Evolutionary conservation across 2,113 vertebrate species (phyloP), one percentile per base, ranked within the genome.

Genomic region (Ochotona curzoniae): DNA sequence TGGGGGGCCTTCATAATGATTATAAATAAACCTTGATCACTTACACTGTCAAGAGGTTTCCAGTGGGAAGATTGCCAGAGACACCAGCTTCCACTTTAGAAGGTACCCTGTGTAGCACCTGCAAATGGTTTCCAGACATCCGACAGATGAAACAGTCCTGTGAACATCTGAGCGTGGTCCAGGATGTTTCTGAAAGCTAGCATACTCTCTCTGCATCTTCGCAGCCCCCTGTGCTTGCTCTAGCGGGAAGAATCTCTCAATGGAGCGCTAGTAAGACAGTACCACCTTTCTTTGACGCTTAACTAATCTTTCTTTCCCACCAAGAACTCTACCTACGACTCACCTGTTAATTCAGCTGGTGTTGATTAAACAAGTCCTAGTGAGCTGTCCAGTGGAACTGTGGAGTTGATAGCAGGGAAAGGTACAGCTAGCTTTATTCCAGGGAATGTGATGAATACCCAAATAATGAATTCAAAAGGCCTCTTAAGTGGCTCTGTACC

Each of bases 121-220:
- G 67, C 61, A 95, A 90, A 32, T 73, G 67, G 32, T 60, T 87
- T 69, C 44, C 38, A 12, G 63, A 78, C 61, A 61, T 87, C 38
- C 69, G 18, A 2, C 32, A 23, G 81, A 76, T 30, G 21, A 63
- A 26, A 78, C 57, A 91, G 51, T 87, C 28, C 79, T 86, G 87
- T 87, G 91, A 70, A 57, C 78, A 51, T 76, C 76, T 86, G 89
- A 89, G 76, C 74, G 95, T 94, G 89, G 93, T 93, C 32, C 89
- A 86, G 69, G 83, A 89, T n/a, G 10, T 70, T 73, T 57, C 30
- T 61, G 76, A 87, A 67, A 94, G 89, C 67, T 84, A 87, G 38
- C 82, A 15, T 81, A 80, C 86, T 91, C 76, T 47, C n/a, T 12
- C 73, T 83, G 35, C 4, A 0, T 85, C 76, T 78, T 21, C 69